Conservation (phyloP, 2,797 vertebrate genomes). For the Mus spretus region DNA sequence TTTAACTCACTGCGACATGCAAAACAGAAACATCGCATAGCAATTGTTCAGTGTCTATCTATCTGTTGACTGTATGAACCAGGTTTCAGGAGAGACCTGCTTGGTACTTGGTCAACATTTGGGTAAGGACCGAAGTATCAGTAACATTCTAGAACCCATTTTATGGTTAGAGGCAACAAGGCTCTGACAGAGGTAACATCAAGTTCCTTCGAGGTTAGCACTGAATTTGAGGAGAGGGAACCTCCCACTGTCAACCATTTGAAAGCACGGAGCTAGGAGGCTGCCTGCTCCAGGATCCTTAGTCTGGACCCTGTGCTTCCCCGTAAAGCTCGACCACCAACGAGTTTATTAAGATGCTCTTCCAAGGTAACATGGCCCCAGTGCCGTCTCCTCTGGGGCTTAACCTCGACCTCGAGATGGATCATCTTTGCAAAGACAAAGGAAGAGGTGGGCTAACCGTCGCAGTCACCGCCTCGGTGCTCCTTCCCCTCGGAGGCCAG, state of each 20-base stretch:
- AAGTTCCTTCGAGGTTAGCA: background rate
- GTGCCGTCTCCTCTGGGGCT: background rate
- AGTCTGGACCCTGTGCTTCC: background rate
- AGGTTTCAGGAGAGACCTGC: background rate
- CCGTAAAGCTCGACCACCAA: background rate
- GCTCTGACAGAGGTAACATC: background rate
- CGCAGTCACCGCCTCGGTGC: constrained; percentile 65
- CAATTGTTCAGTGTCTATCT: background rate
- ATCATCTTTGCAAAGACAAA: background rate
- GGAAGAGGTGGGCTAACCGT: constrained; percentile 77
- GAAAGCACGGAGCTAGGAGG: background rate
- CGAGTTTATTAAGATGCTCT: background rate
- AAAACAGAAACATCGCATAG: background rate
- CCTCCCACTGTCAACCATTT: background rate
- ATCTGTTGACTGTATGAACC: background rate
- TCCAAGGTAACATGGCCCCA: background rate
- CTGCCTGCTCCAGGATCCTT: background rate
- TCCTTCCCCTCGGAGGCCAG: constrained; percentile 76
- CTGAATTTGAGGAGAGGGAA: background rate
- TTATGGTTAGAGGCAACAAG: background rate
- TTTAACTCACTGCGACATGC: background rate
- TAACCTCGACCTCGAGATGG: background rate
- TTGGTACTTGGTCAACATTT: background rate
- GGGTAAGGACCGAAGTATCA: background rate
- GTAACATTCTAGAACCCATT: background rate